Conservation (phyloP, 2,888 invertebrate genomes). For the Operophtera brumata region DNA sequence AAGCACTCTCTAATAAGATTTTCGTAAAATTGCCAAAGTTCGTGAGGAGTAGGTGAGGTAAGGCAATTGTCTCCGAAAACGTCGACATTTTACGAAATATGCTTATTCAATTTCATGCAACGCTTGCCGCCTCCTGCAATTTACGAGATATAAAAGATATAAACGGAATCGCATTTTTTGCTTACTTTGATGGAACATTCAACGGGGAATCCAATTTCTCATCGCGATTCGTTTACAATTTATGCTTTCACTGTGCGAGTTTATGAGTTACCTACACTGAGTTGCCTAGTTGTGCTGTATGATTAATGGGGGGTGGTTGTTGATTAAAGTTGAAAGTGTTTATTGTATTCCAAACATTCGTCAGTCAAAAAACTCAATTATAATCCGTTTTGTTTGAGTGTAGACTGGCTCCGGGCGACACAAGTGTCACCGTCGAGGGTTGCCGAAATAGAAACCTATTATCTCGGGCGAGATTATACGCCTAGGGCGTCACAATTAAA, state of each 20-base stretch:
- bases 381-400: constrained; percentile 78
- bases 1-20: constrained; percentile 74
- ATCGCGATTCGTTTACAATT: constrained; percentile 71
- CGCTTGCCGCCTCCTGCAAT: constrained; percentile 81
- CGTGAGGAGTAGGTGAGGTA: constrained; percentile 80
- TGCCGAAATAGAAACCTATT: constrained; percentile 81
- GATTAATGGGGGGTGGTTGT: constrained; percentile 12
- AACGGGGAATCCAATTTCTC: constrained; percentile 78
- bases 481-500: constrained; percentile 82
- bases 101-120: constrained; percentile 82
- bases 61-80: constrained; percentile 81
- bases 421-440: constrained; percentile 77
- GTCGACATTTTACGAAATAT: constrained; percentile 81
- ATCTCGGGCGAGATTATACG: constrained; percentile 81
- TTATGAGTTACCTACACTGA: constrained; percentile 48
- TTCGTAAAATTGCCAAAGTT: constrained; percentile 79
- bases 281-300: constrained; percentile 31
- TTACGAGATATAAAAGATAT: constrained; percentile 81
- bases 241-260: constrained; percentile 59
- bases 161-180: constrained; percentile 81
- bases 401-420: constrained; percentile 67
- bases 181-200: constrained; percentile 80
- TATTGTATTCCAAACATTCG: constrained; percentile 50
- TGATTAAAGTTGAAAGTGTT: constrained; percentile 31
- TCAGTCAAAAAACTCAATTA: constrained; percentile 72